Conservation (phyloP, 2,888 invertebrate genomes). For the Noctua pronuba region DNA sequence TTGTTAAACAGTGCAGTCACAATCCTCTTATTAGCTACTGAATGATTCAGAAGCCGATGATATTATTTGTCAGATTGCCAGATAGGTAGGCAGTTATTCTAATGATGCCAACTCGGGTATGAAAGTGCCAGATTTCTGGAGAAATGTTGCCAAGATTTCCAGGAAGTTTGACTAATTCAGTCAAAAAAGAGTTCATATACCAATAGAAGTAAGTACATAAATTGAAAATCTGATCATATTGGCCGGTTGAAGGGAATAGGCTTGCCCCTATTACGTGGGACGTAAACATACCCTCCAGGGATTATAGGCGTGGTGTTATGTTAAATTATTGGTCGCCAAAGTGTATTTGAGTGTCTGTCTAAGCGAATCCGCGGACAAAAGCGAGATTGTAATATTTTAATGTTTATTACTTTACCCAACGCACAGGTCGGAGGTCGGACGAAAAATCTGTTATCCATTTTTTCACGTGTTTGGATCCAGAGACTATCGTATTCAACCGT, state of each 20-base stretch:
- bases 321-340: not conserved
- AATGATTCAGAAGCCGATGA: conserved; percentile 18
- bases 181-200: not conserved
- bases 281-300: not conserved
- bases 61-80: conserved; percentile 51
- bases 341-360: not conserved
- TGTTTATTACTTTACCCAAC: not conserved
- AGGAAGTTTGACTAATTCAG: conserved; percentile 17
- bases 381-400: not conserved
- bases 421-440: not conserved
- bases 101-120: conserved; percentile 3
- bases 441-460: not conserved
- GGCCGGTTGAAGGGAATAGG: not conserved
- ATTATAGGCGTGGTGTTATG: not conserved
- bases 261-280: not conserved
- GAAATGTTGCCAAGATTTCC: conserved; percentile 43
- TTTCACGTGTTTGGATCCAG: not conserved
- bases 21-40: not conserved
- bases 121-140: conserved; percentile 31
- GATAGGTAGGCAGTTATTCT: not conserved
- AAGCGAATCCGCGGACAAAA: not conserved
- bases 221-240: not conserved
- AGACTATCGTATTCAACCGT: not conserved
- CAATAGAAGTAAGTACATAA: not conserved
- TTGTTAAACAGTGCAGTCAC: not conserved